Conservation (phyloP, 1,140 invertebrate species). For the Vanessa tameamea region DNA sequence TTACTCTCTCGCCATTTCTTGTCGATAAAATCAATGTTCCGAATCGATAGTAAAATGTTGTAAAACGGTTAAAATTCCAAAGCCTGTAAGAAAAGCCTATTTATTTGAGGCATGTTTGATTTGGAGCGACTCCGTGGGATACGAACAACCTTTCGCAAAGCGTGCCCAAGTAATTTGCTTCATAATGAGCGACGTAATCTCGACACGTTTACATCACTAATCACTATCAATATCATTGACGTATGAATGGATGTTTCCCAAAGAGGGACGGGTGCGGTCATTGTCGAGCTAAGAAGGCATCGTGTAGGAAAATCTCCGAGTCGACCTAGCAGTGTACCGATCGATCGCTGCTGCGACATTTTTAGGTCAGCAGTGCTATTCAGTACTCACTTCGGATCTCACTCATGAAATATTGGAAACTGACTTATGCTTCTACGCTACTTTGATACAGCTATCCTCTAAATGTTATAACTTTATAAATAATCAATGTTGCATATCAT, state of each 20-base stretch:
- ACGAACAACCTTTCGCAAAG: slow-evolving; percentile 22
- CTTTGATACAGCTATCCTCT: no score
- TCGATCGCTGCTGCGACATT: slow-evolving; percentile 45
- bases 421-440: no score
- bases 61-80: no score
- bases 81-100: no score
- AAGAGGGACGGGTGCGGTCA: slow-evolving; percentile 4
- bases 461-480: no score
- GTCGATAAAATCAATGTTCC: no score
- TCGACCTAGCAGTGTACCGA: slow-evolving; percentile 28
- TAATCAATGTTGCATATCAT: no score
- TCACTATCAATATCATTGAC: slow-evolving; percentile 22
- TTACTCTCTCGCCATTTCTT: no score
- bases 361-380: slow-evolving; percentile 40
- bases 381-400: no score
- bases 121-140: slow-evolving; percentile 16
- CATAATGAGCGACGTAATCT: slow-evolving; percentile 20
- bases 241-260: slow-evolving; percentile 13
- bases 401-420: no score
- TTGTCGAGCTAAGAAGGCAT: slow-evolving; percentile 7
- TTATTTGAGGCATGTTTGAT: neutral
- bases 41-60: no score
- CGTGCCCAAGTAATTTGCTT: slow-evolving; percentile 21
- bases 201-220: slow-evolving; percentile 25
- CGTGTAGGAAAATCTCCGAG: slow-evolving; percentile 2